Conservation (phyloP, 2,113 vertebrate genomes). For the Pantherophis guttatus region DNA sequence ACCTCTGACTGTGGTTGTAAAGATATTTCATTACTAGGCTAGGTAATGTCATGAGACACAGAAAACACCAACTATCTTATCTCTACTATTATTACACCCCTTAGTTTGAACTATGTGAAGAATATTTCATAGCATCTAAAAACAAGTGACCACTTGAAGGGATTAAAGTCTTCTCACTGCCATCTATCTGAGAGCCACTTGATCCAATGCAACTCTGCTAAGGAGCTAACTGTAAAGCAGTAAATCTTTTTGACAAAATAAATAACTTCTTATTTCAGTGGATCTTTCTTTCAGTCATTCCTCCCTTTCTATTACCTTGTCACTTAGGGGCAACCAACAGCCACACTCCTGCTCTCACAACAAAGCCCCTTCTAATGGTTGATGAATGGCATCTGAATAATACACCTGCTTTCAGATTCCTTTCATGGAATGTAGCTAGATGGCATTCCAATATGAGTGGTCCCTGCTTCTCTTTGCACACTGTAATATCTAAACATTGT, state of each 20-base stretch:
- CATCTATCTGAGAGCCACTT: background rate
- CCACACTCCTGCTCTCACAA: background rate
- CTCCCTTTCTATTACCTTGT: background rate
- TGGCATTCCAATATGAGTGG: background rate
- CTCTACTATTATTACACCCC: background rate
- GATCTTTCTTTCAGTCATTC: background rate
- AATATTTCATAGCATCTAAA: background rate
- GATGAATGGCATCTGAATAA: background rate
- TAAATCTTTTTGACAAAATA: background rate
- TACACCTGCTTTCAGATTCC: background rate
- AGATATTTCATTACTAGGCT: background rate
- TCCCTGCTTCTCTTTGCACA: background rate
- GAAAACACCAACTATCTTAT: background rate
- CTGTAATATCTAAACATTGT: background rate
- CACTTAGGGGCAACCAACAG: background rate
- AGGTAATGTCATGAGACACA: background rate
- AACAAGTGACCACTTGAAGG: background rate
- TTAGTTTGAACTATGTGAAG: background rate
- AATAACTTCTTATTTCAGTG: background rate
- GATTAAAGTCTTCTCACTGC: background rate
- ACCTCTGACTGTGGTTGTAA: background rate
- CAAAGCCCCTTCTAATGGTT: background rate
- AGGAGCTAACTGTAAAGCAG: background rate
- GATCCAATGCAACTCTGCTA: background rate
- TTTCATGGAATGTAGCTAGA: background rate